Base-by-base conservation (phyloP, 2,888 invertebrate species). In the Tiliacea citrago region DNA sequence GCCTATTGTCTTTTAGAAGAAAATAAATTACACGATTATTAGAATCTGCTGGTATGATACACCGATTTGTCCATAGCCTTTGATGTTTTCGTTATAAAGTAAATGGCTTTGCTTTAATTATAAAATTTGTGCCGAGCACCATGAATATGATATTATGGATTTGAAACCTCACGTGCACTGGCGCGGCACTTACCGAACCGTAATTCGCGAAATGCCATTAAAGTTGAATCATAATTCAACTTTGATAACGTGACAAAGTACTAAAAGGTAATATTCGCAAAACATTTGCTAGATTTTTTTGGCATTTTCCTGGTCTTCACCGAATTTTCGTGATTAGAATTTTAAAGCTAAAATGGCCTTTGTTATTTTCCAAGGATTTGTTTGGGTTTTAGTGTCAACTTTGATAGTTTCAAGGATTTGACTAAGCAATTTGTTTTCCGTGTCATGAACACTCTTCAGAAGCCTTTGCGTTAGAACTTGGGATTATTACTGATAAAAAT, bases 251-350 rank as follows among this genome's bases (percentile, higher is more conserved):
- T 62, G 45, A 68, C 63, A 29, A 18, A 45, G 12, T 24, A 60
- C n/a, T 18, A n/a, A 29, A 68, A 60, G 13, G n/a, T 47, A 39
- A 29, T 29, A 77, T 78, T 79, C 18, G 60, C 49, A 24, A 65
- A 66, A 61, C 58, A 47, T 24, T 79, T 70, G 53, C 67, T 75
- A 35, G 57, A 39, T 69, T 77, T 49, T 18, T 81, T 81, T 67
- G 57, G 57, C 61, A 73, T 82, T 88, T 83, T 88, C 82, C 86
- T 82, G 57, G 71, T 77, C 61, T 77, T 65, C 69, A 18, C 69
- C 29, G 42, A 65, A 53, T 63, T 49, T 42, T 53, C 75, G 79
- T 89, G 88, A 78, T 71, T 66, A 75, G 86, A 79, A 84, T 86
- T 63, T 49, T 9, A 73, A 83, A 57, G 12, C 7, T 45, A 39